phyloP scores from a whole-genome alignment of 2,113 vertebrate genomes.

The Eubucco bourcierii region DNA sequence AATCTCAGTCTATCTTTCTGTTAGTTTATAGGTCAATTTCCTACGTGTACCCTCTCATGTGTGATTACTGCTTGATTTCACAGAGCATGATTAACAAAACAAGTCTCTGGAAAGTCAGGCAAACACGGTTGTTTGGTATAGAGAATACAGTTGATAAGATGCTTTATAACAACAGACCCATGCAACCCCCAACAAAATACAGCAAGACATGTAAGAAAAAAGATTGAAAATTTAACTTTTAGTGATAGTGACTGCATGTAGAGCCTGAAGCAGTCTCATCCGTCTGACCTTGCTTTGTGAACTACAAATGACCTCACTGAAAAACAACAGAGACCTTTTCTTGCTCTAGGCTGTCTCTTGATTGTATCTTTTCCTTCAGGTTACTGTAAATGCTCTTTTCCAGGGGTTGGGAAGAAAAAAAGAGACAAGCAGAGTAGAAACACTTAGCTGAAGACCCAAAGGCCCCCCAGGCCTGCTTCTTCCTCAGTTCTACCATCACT shows the following conservation, averaged over 20 bases:
- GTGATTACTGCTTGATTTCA: neutral
- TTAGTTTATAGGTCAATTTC: neutral
- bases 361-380: constrained; percentile 67
- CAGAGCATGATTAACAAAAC: neutral
- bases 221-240: constrained; percentile 68
- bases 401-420: constrained; percentile 41
- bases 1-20: neutral
- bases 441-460: constrained; percentile 74
- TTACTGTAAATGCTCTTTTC: constrained; percentile 73
- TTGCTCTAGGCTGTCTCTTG: constrained; percentile 67
- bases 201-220: neutral
- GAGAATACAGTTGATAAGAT: neutral
- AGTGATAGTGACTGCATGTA: constrained; percentile 68
- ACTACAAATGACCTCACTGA: constrained; percentile 66
- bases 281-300: constrained; percentile 68
- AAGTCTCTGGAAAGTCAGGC: neutral
- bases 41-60: neutral
- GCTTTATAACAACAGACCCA: neutral
- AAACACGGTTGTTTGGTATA: neutral
- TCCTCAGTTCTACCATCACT: constrained; percentile 68
- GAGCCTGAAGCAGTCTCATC: constrained; percentile 62
- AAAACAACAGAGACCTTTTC: constrained; percentile 66
- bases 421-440: constrained; percentile 59
- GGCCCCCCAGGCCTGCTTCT: constrained; percentile 53
- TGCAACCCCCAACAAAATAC: neutral